Base-by-base conservation (phyloP, 2,888 invertebrate genomes). In the Cheilosia urbana region DNA sequence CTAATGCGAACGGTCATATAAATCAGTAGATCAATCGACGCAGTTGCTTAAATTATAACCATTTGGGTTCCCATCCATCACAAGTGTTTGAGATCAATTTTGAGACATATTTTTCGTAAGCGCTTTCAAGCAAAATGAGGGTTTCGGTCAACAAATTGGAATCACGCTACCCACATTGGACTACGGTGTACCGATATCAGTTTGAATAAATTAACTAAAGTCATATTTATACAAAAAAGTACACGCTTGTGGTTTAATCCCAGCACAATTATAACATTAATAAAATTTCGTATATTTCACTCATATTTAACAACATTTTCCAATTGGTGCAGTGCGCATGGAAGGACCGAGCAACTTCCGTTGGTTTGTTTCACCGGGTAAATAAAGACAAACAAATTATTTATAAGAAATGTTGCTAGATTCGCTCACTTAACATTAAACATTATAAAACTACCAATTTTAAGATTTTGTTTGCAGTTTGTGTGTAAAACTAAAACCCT, bases 321-420 rank as follows among this genome's bases (percentile, higher is more conserved):
- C 72, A 72, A 81, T 81, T 66, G 85, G 89, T 88, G 87, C 87
- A 89, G 92, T 90, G 88, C 90, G 90, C 85, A 88, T 90, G 84
- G 90, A 89, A 88, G 89, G 90, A 84, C 89, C 89, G 80, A 90
- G 89, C 89, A 87, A 89, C 88, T 91, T 91, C 89, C 90, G 89
- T 89, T 91, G 92, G 91, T 91, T 90, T 89, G 88, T 92, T 88
- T 90, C 92, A 87, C 89, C 91, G 88, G 91, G 91, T 91, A 91
- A 91, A 90, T 87, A 87, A 71, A 65, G 17, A 69, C 53, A 68
- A 57, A 62, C 19, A 55, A 65, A 60, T 66, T 53, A 55, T 71
- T 80, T 68, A 45, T 72, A 72, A 37, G 37, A 45, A 47, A 19
- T 58, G 57, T 78, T 66, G 72, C 72, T 68, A 66, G 62, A 49